A percentile compares a stretch with the other conserved stretches of the same genome.
These are phyloP conservation scores for Mormyrus iriodes DNA, from an alignment of 2,113 vertebrate genomes.

Conservation along the genomic window DNA sequence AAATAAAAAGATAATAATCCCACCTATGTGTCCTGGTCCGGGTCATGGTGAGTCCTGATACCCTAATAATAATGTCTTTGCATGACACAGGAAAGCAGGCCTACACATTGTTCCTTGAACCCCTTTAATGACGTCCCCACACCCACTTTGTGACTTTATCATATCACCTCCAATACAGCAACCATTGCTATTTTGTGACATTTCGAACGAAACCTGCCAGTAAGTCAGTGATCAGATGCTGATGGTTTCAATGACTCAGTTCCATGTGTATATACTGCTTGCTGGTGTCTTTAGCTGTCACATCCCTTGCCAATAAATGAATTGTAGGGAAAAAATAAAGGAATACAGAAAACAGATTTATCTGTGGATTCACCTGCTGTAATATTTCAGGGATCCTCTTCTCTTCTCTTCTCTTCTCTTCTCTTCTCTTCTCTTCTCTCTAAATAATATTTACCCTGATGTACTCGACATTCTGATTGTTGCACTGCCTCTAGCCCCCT, in stretches of 20 bases:
- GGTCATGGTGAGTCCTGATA: neutral
- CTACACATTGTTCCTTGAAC: neutral
- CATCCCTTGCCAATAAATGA: neutral
- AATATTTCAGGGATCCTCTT: neutral
- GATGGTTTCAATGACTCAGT: neutral
- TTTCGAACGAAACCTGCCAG: neutral
- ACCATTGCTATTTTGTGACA: neutral
- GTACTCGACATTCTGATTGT: neutral
- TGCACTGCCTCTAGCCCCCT: neutral
- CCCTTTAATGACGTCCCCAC: neutral
- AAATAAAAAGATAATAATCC: neutral
- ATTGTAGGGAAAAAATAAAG: neutral
- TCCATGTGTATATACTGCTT: neutral
- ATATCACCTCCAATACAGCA: neutral
- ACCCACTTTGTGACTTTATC: neutral
- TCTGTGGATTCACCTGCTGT: neutral
- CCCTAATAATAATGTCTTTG: neutral
- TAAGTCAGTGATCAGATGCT: neutral
- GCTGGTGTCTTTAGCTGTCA: neutral
- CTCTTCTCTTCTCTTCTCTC: neutral
- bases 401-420: neutral
- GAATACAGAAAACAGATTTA: neutral
- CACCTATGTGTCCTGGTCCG: neutral
- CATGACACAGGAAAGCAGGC: neutral
- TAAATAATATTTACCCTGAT: neutral